Evolutionary conservation across 2,113 vertebrate genomes (phyloP).

Genomic region (Callopanchax toddi): DNA sequence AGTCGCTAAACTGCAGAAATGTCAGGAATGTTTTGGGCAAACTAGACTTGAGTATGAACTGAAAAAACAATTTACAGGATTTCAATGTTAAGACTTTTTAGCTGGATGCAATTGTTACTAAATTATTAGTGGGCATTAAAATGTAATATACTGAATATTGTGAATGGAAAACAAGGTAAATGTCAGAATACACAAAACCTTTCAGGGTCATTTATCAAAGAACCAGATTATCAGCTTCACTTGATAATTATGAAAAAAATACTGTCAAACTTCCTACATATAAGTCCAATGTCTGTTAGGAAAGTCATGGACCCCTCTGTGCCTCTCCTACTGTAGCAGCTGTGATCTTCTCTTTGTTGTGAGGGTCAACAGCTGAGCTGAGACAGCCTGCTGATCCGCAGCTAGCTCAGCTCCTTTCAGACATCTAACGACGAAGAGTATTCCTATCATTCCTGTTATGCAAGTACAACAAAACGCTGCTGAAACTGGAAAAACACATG

Average conservation of each 20-base stretch:
- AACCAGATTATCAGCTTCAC: neutral
- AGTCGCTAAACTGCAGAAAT: slow-evolving; percentile 42
- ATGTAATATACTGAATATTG: neutral
- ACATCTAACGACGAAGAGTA: neutral
- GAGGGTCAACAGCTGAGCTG: slow-evolving; percentile 25
- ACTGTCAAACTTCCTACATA: too few species aligned
- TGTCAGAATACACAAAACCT: too few species aligned
- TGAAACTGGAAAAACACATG: neutral
- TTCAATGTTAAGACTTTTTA: neutral
- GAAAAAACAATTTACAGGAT: slow-evolving; percentile 3
- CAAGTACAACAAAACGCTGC: neutral
- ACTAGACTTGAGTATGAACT: neutral
- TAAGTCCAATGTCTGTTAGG: neutral
- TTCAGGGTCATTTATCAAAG: too few species aligned
- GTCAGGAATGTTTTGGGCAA: slow-evolving; percentile 44
- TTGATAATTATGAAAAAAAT: too few species aligned
- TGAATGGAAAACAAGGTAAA: neutral
- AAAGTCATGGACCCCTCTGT: neutral
- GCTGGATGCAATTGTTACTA: neutral
- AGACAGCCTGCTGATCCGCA: slow-evolving; percentile 22
- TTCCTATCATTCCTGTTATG: neutral
- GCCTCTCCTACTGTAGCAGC: slow-evolving; percentile 8
- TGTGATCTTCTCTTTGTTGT: slow-evolving; percentile 51
- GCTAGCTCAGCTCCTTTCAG: slow-evolving; percentile 34
- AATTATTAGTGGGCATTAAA: neutral